These are phyloP conservation scores for Pseudocheirus occidentalis DNA, from an alignment of 2,797 vertebrate species.

Conservation along the genomic window DNA sequence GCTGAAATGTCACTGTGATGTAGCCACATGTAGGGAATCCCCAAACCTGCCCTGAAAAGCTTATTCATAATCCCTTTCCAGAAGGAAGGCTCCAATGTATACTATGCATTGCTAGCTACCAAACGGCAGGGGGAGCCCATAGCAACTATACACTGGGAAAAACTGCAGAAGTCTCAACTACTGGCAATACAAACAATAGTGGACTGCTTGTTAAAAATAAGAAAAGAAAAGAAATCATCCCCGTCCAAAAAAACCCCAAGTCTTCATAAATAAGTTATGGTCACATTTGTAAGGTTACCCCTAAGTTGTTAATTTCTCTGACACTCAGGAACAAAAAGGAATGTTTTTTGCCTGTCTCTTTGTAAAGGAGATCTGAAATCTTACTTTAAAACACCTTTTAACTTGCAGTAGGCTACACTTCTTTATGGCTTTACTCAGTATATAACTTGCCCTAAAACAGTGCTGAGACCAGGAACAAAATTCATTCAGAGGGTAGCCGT, in stretches of 20 bases:
- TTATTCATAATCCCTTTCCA: background rate
- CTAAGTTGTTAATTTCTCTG: background rate
- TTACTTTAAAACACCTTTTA: slow-evolving; percentile 35
- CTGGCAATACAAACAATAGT: background rate
- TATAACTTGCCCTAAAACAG: background rate
- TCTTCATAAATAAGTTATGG: slow-evolving; percentile 16
- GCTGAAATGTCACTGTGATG: background rate
- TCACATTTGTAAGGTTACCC: background rate
- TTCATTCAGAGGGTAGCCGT: slow-evolving; percentile 5
- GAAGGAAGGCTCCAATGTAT: background rate
- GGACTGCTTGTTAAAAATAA: slow-evolving; percentile 13
- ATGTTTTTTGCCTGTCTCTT: slow-evolving; percentile 30
- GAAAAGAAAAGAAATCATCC: slow-evolving; percentile 32
- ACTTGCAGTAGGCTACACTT: background rate
- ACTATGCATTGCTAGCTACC: slow-evolving; percentile 4
- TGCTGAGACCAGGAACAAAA: slow-evolving; percentile 34
- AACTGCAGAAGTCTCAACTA: slow-evolving; percentile 28
- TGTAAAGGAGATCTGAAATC: slow-evolving; percentile 21
- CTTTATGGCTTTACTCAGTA: background rate
- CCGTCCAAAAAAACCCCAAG: background rate
- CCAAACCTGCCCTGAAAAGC: slow-evolving; percentile 18
- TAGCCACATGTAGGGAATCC: slow-evolving; percentile 5
- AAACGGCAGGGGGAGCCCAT: slow-evolving; percentile 70
- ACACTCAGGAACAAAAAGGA: slow-evolving; percentile 4
- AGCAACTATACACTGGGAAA: slow-evolving; percentile 5